Base-by-base conservation (phyloP, 2,113 vertebrate species). In the Menura novaehollandiae region DNA sequence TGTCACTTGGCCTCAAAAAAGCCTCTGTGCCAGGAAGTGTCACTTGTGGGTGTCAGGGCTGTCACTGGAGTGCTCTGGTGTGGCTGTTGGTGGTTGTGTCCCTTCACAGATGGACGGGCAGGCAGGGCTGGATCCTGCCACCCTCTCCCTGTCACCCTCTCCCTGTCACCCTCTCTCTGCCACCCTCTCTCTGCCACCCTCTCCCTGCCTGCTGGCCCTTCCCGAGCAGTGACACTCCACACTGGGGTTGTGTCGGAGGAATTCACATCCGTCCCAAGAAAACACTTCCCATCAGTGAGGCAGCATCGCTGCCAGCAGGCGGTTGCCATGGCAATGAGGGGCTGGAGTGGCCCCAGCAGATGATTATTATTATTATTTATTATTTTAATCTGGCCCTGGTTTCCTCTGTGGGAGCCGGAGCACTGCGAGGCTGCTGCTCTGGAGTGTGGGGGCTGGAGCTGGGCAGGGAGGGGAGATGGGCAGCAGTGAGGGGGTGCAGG, bases 401-500 rank as follows among this genome's bases (percentile, higher is more conserved):
- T 41, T 49, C 49, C 1, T 5, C 55, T 16, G 55, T 4, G 3
- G 20, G 46, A 89, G 52, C 66, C 0, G 1, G 46, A n/a, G 39
- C 4, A 2, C 46, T n/a, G 37, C 0, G 19, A 60, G 74, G 41
- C 22, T 13, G 1, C 23, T 19, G 69, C 27, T 75, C 51, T 4
- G 0, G 63, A 13, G 37, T 5, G 0, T 1, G 11, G 16, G 71
- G 35, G 8, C 47, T 24, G 13, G 28, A 0, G 16, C 32, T 17
- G 76, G 66, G 62, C 32, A 22, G 0, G 1, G 49, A 39, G 73
- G 2, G 4, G 49, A 69, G 49, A 2, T 1, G 37, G 41, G 43
- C 6, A 14, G 68, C 55, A 39, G 3, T 2, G 47, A 18, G 30
- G 67, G 58, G 18, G 9, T 4, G 27, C 56, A 44, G 68, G 66